Base-by-base conservation (phyloP, 2,888 invertebrate genomes). In the Scaptomyza cyrtandrae region DNA sequence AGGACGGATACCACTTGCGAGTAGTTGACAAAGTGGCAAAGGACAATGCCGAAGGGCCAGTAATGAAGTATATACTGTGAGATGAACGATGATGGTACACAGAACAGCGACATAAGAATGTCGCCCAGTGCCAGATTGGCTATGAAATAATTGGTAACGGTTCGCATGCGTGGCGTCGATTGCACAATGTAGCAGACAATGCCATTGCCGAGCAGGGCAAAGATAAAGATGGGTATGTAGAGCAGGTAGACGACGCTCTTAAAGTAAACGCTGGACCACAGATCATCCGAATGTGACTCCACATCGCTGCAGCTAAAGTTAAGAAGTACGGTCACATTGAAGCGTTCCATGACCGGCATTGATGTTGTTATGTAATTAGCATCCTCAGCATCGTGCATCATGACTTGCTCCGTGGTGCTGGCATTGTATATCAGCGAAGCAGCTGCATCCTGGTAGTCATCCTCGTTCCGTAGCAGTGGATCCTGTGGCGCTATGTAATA, bases 111-210 rank as follows among this genome's bases (percentile, higher is more conserved):
- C 95, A 98, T 97, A 61, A 98, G 92, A 67, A 98, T 95, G 90
- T 98, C 98, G 43, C 98, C 97, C 41, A 97, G 93, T 0, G 98
- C 97, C 75, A 98, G 93, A 91, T 97, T 97, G 89, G 96, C 96
- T 89, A 98, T 97, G 91, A 98, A 98, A 92, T 95, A 97, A 92
- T 98, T 98, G 44, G 98, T 98, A 3, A 98, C 97, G 0, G 97
- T 98, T 84, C 96, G 94, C 97, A 98, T 98, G 41, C 96, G 94
- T 0, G 96, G 96, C 13, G 96, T 96, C 4, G 95, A 95, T 75
- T 96, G 93, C 0, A 98, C 97, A 27, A 98, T 96, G 91, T 96
- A 97, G 91, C 97, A 97, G 24, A 98, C 97, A 50, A 96, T 93
- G 54, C 95, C 95, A 88, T 96, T 96, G 14, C 96, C 97, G 6